These are phyloP conservation scores for Chrysaora quinquecirrha DNA, from an alignment of 30 jellyfish, hydroid and myxozoan species.

Conservation along the genomic window DNA sequence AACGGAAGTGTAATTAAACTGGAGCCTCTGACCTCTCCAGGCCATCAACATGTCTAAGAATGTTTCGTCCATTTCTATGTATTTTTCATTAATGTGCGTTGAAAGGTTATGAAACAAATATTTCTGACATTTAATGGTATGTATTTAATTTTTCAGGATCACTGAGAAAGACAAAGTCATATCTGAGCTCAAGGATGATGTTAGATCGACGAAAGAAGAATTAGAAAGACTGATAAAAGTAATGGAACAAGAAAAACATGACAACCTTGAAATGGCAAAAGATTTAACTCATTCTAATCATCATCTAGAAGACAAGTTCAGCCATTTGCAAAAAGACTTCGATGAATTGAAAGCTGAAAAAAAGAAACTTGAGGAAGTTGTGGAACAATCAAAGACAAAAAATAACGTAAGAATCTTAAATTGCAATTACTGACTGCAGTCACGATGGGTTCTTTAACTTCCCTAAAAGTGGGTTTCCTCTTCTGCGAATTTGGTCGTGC, in stretches of 20 bases:
- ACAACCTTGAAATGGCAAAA: too few species aligned
- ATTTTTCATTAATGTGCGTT: too few species aligned
- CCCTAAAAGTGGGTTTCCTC: too few species aligned
- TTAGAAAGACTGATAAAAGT: constrained; percentile 50
- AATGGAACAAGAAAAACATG: constrained; percentile 60
- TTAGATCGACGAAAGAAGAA: constrained; percentile 72
- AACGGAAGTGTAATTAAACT: too few species aligned
- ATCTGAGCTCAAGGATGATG: constrained; percentile 49
- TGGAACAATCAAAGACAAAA: constrained; percentile 64
- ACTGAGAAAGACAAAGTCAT: constrained; percentile 62
- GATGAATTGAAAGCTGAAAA: constrained; percentile 50
- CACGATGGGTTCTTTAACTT: too few species aligned
- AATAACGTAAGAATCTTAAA: constrained; percentile 94
- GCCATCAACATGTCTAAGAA: too few species aligned
- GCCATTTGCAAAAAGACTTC: constrained; percentile 40
- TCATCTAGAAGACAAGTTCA: constrained; percentile 42
- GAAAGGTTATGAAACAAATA: too few species aligned
- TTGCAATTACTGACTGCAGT: too few species aligned
- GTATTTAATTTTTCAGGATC: constrained; percentile 3
- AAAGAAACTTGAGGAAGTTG: constrained; percentile 73
- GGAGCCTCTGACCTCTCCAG: too few species aligned
- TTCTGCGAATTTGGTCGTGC: too few species aligned
- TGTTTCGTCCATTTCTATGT: too few species aligned
- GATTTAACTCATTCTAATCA: constrained; percentile 10
- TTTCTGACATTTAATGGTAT: too few species aligned